Conservation (phyloP, 2,888 invertebrate species). For the Netelia fuscicornis region DNA sequence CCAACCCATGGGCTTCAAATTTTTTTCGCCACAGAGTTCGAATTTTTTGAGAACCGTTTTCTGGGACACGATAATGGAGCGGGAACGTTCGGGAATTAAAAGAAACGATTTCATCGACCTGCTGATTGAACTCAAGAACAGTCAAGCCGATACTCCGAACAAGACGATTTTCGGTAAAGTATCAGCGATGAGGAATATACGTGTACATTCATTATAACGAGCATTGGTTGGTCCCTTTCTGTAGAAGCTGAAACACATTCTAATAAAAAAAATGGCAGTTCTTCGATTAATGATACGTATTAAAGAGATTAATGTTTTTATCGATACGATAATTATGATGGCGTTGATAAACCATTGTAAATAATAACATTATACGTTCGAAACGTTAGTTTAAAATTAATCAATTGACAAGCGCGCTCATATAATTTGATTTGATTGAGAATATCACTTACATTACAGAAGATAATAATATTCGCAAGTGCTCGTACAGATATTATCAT, state of each 20-base stretch:
- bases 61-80: constrained; percentile 83
- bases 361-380: no score
- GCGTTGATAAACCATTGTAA: no score
- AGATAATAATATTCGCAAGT: no score
- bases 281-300: no score
- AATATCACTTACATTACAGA: no score
- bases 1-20: constrained; percentile 80
- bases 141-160: constrained; percentile 63
- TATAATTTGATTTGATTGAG: no score
- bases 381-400: no score
- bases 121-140: constrained; percentile 83
- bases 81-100: constrained; percentile 82
- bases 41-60: constrained; percentile 84
- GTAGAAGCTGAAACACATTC: neutral
- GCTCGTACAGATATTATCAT: neutral
- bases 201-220: neutral
- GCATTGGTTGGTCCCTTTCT: neutral
- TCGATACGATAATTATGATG: no score
- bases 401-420: no score
- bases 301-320: no score
- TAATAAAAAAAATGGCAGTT: no score
- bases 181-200: neutral
- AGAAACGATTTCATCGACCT: constrained; percentile 85
- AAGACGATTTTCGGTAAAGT: constrained; percentile 63
- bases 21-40: constrained; percentile 81